These are phyloP conservation scores for Chaitophorus viminalis DNA, from an alignment of 2,888 invertebrate genomes.

Conservation along the genomic window DNA sequence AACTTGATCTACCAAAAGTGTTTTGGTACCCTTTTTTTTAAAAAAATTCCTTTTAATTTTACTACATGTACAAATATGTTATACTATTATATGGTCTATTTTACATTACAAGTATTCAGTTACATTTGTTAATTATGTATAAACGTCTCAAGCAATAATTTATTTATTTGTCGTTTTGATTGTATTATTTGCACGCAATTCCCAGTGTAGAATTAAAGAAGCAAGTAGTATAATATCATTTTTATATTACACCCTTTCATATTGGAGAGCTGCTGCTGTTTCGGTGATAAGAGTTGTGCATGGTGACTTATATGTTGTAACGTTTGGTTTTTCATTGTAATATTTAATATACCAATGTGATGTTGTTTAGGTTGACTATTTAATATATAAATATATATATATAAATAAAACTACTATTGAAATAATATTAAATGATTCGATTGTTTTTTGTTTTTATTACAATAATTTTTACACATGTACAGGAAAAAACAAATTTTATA, in stretches of 20 bases:
- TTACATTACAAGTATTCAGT: not conserved
- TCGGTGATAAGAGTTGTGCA: not conserved
- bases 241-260: not conserved
- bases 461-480: not conserved
- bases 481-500: not conserved
- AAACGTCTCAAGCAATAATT: not conserved
- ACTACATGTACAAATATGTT: not conserved
- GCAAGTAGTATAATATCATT: no score
- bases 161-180: not conserved
- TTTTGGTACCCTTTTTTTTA: no score
- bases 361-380: not conserved
- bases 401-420: slow-evolving; percentile 10
- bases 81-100: not conserved
- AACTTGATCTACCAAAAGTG: no score
- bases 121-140: not conserved
- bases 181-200: not conserved
- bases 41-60: no score
- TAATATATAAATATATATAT: not conserved
- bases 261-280: not conserved
- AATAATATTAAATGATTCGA: not conserved
- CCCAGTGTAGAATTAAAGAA: not conserved
- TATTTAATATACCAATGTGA: not conserved
- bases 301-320: not conserved
- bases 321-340: not conserved
- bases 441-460: not conserved